Evolutionary conservation across 2,888 invertebrate species (phyloP).

Genomic region (Bibio marci): DNA sequence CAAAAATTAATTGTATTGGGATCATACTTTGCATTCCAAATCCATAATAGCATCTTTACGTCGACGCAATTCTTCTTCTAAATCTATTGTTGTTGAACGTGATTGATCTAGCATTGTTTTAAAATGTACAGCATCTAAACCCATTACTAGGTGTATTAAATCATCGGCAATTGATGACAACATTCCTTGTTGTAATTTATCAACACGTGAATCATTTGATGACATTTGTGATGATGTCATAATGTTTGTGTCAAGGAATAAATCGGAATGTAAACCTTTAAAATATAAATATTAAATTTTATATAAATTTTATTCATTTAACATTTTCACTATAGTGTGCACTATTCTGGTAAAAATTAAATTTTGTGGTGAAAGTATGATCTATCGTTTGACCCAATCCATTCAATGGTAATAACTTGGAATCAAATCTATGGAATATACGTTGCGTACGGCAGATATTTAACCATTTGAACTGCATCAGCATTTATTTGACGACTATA

Average conservation of each 20-base stretch:
- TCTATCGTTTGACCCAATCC: no score
- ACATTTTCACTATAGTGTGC: no score
- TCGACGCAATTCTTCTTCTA: conserved; percentile 64
- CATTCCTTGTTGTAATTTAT: conserved; percentile 40
- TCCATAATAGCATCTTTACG: conserved; percentile 64
- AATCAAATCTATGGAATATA: no score
- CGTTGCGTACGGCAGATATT: no score
- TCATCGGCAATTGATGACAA: conserved; percentile 57
- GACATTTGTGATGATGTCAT: conserved; percentile 22
- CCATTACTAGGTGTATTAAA: conserved; percentile 51
- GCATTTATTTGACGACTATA: no score
- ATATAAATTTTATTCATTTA: neutral
- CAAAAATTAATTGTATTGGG: no score
- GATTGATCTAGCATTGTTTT: conserved; percentile 62
- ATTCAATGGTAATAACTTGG: no score
- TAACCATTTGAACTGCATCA: no score
- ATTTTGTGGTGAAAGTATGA: no score
- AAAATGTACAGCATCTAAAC: conserved; percentile 55
- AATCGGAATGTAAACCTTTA: conserved; percentile 49
- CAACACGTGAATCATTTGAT: conserved; percentile 25
- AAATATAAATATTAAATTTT: no score
- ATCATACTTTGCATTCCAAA: conserved; percentile 63
- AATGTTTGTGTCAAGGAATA: conserved; percentile 43
- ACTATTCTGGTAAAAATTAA: no score
- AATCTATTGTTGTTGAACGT: conserved; percentile 53